Base-by-base conservation (phyloP, 2,797 vertebrate species). In the Bufotes viridis region DNA sequence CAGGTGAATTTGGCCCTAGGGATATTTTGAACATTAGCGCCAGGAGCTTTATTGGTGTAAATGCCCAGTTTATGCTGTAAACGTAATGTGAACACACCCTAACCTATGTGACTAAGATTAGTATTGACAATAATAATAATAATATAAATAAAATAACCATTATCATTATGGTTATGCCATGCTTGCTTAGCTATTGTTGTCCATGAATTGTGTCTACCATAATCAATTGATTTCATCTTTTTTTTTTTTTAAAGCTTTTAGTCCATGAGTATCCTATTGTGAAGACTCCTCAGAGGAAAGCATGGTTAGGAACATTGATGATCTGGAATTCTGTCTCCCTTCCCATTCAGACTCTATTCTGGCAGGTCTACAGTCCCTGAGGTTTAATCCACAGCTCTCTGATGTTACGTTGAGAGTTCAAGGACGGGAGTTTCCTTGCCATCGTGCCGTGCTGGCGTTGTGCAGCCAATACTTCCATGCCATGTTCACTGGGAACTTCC, bases 241-340 rank as follows among this genome's bases (percentile, higher is more conserved):
- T 79, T 74, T 12, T 69, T 22, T 79, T 65, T 60, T 80, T 76
- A 87, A 74, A 80, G 26, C 14, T 34, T 18, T 60, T 49, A 42
- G 20, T 87, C 65, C 75, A 89, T 84, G 88, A 18, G 78, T 49
- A 61, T 51, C 49, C 81, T 82, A 51, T 22, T 79, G 26, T 84
- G 74, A 53, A n/a, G 85, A 4, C 20, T 81, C 75, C 78, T 57
- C n/a, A 29, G 12, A 81, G 22, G 60, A 26, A 15, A 63, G 78
- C 92, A 99, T 99, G 98, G 97, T 99, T 92, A 96, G 95, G 75
- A 97, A 98, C 20, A 92, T 99, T 91, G 98, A 99, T 0, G 97
- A 99, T 94, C 96, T 99, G 85, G 96, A 99, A 84, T 99, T 97
- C 94, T 97, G 96, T 90, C 94, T 99, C 88, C 94, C 97, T 78